Conservation (phyloP, 2,888 invertebrate species). For the Vanessa cardui region DNA sequence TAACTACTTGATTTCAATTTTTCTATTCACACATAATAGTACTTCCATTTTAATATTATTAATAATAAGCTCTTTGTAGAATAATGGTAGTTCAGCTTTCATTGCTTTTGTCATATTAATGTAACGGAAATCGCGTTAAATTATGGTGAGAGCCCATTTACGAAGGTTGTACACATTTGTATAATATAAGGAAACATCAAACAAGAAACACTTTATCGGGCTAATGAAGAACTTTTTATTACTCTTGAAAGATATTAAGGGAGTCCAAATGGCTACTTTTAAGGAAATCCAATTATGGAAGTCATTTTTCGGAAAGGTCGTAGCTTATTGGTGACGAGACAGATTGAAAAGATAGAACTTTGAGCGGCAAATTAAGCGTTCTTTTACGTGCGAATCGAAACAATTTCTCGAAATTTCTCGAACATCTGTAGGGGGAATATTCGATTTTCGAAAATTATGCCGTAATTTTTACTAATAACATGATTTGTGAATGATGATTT, state of each 20-base stretch:
- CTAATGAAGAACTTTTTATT: constrained; percentile 15
- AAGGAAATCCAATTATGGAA: constrained; percentile 37
- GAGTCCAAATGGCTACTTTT: constrained; percentile 34
- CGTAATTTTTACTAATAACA: neutral
- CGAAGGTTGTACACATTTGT: neutral
- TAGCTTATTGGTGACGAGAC: constrained; percentile 29
- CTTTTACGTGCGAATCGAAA: constrained; percentile 23
- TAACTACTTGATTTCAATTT: too few species aligned
- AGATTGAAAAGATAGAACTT: constrained; percentile 32
- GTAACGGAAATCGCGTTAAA: neutral
- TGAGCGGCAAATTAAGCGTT: constrained; percentile 33
- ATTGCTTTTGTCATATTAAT: neutral
- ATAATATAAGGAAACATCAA: constrained; percentile 4
- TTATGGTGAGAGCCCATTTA: neutral
- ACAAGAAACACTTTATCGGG: constrained; percentile 7
- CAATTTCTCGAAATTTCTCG: neutral
- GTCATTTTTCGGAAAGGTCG: constrained; percentile 34
- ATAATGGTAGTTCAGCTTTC: too few species aligned
- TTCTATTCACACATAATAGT: too few species aligned
- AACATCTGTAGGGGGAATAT: neutral
- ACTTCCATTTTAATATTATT: too few species aligned
- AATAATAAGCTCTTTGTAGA: too few species aligned
- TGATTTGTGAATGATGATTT: too few species aligned
- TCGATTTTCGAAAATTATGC: neutral
- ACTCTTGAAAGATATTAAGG: constrained; percentile 20